phyloP scores from a whole-genome alignment of 1,140 invertebrate species.

The Venturia canescens region DNA sequence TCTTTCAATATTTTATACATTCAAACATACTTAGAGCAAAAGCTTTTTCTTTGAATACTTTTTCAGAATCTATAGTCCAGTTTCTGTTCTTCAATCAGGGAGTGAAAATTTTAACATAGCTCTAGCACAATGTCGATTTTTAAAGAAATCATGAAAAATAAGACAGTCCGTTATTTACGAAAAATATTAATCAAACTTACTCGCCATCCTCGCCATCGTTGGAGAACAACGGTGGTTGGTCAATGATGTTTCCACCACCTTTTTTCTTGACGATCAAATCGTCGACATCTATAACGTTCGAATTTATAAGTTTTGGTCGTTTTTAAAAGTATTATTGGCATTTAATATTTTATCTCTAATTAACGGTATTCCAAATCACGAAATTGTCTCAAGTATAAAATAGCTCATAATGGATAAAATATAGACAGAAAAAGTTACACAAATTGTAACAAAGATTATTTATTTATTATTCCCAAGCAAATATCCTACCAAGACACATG shows the following conservation, averaged over 20 bases:
- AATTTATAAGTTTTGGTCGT: constrained; percentile 30
- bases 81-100: no score
- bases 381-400: not conserved
- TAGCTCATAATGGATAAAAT: not conserved
- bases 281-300: constrained; percentile 51
- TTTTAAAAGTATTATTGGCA: constrained; percentile 34
- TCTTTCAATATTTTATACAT: no score
- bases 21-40: no score
- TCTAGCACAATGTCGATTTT: no score
- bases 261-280: constrained; percentile 73
- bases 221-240: constrained; percentile 80
- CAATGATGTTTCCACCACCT: constrained; percentile 81
- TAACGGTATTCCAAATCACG: not conserved
- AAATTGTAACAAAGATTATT: no score
- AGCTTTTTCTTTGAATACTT: no score
- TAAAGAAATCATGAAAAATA: no score
- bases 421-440: not conserved
- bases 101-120: no score
- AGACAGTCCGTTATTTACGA: constrained; percentile 5
- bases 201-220: constrained; percentile 81
- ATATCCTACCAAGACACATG: no score
- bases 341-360: constrained; percentile 3
- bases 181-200: constrained; percentile 75
- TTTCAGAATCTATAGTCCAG: no score
- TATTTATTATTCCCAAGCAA: no score